Conservation (phyloP, 2,888 invertebrate species). For the Drosophila hamatofila region DNA sequence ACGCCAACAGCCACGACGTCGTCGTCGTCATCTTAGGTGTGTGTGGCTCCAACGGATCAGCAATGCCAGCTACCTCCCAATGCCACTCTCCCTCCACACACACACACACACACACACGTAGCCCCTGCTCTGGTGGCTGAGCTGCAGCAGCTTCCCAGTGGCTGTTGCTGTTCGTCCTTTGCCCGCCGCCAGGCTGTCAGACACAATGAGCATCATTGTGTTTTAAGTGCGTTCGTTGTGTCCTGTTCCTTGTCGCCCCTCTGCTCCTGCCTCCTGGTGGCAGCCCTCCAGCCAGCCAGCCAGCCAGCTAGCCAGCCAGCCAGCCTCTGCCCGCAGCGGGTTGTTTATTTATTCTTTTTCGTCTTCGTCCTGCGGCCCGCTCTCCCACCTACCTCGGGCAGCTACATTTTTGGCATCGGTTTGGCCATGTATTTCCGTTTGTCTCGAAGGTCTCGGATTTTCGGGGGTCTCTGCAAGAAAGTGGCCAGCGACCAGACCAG, state of each 20-base stretch:
- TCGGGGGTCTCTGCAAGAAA: slow-evolving; percentile 47
- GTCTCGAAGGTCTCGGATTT: slow-evolving; percentile 33
- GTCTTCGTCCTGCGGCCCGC: slow-evolving; percentile 25
- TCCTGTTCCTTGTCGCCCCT: slow-evolving; percentile 52
- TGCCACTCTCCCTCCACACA: not conserved
- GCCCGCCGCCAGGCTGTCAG: slow-evolving; percentile 66
- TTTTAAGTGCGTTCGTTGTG: slow-evolving; percentile 81
- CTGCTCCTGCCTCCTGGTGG: not conserved
- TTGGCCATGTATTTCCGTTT: slow-evolving; percentile 73
- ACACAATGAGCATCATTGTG: slow-evolving; percentile 81
- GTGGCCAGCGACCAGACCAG: slow-evolving; percentile 44
- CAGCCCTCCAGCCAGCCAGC: not conserved
- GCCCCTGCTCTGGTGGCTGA: slow-evolving; percentile 6
- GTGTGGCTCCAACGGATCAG: slow-evolving; percentile 65
- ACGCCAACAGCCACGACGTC: slow-evolving; percentile 57
- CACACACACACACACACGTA: slow-evolving; percentile 1
- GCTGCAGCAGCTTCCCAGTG: slow-evolving; percentile 16
- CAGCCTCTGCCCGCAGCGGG: slow-evolving; percentile 26
- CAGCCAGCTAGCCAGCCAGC: not conserved
- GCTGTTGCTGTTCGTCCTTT: slow-evolving; percentile 18
- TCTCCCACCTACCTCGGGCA: slow-evolving; percentile 3
- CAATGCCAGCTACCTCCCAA: slow-evolving; percentile 8
- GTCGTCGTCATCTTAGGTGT: slow-evolving; percentile 68
- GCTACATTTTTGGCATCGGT: slow-evolving; percentile 73
- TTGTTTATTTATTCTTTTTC: slow-evolving; percentile 80